A percentile compares a stretch with the other conserved stretches of the same genome.
Evolutionary conservation across 1,140 invertebrate genomes (phyloP).

Genomic region (Diabrotica undecimpunctata): DNA sequence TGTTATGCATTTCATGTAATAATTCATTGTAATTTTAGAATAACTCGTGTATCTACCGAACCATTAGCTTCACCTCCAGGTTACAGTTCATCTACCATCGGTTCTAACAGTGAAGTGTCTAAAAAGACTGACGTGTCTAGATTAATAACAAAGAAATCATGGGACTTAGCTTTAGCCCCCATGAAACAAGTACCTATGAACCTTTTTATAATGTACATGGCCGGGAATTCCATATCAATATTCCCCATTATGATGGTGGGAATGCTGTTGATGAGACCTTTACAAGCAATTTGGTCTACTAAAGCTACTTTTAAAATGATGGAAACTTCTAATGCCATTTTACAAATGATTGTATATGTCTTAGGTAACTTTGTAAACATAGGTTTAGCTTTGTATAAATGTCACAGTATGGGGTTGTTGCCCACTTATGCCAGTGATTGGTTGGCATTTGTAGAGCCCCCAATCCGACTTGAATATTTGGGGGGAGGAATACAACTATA

Average conservation of each 20-base stretch:
- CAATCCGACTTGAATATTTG: constrained; percentile 81
- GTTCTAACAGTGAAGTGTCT: constrained; percentile 69
- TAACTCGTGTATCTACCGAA: constrained; percentile 28
- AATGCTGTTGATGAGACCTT: constrained; percentile 93
- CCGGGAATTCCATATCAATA: constrained; percentile 97
- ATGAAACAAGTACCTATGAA: constrained; percentile 98
- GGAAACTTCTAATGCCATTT: constrained; percentile 85
- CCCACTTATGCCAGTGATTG: constrained; percentile 98
- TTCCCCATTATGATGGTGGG: constrained; percentile 99
- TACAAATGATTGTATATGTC: constrained; percentile 93
- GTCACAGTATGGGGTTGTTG: constrained; percentile 96
- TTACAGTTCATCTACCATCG: constrained; percentile 68
- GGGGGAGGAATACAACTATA: constrained; percentile 76
- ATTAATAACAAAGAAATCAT: constrained; percentile 91
- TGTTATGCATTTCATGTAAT: constrained; percentile 10
- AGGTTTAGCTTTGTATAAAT: constrained; percentile 93
- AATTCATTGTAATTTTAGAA: constrained; percentile 26
- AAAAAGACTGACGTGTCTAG: constrained; percentile 73
- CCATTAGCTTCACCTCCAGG: constrained; percentile 74
- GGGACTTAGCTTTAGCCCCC: constrained; percentile 95
- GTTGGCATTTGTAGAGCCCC: constrained; percentile 95
- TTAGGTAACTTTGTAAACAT: constrained; percentile 94
- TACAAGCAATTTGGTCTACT: constrained; percentile 90
- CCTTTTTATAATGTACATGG: constrained; percentile 99
- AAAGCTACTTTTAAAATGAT: constrained; percentile 93